Percentiles rank a stretch among this genome's conserved stretches.
Evolutionary conservation across 2,797 vertebrate genomes (phyloP).

Genomic region (Myoxocephalus aenaeus): DNA sequence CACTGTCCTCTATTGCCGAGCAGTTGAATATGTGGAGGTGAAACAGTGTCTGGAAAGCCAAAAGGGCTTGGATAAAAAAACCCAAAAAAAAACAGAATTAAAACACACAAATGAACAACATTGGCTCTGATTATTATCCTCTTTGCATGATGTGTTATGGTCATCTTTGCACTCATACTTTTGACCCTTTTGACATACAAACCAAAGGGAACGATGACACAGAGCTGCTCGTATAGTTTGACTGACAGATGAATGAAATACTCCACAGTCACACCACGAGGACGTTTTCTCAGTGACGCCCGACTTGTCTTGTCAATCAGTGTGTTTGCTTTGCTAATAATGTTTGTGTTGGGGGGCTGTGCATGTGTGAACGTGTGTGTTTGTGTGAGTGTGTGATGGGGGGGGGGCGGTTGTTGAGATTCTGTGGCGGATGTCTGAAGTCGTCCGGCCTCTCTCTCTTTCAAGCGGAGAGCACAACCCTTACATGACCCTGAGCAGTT

Average conservation of each 20-base stretch:
- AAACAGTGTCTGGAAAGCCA: not conserved
- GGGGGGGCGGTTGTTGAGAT: slow-evolving; percentile 37
- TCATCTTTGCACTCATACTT: not conserved
- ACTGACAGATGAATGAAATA: slow-evolving; percentile 1
- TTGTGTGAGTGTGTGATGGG: not conserved
- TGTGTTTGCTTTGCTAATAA: slow-evolving; percentile 71
- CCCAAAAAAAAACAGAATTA: too few relatives aligned
- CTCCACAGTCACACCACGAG: slow-evolving; percentile 3
- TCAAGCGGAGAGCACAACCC: slow-evolving; percentile 76
- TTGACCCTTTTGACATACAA: not conserved
- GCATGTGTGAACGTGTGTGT: slow-evolving; percentile 13
- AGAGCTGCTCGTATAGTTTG: not conserved
- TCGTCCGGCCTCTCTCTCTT: slow-evolving; percentile 55
- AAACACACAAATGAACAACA: not conserved
- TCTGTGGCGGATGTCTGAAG: slow-evolving; percentile 44
- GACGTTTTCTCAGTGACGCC: slow-evolving; percentile 47
- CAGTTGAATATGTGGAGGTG: not conserved
- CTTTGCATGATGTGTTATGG: not conserved
- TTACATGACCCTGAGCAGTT: slow-evolving; percentile 80
- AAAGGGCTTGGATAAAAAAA: too few relatives aligned
- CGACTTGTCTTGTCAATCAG: slow-evolving; percentile 48
- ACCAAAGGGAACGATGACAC: not conserved
- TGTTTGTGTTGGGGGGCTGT: slow-evolving; percentile 64
- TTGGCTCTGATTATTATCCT: not conserved
- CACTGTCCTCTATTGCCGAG: not conserved